Conservation (phyloP, 2,113 vertebrate species). For the Toxostoma redivivum region DNA sequence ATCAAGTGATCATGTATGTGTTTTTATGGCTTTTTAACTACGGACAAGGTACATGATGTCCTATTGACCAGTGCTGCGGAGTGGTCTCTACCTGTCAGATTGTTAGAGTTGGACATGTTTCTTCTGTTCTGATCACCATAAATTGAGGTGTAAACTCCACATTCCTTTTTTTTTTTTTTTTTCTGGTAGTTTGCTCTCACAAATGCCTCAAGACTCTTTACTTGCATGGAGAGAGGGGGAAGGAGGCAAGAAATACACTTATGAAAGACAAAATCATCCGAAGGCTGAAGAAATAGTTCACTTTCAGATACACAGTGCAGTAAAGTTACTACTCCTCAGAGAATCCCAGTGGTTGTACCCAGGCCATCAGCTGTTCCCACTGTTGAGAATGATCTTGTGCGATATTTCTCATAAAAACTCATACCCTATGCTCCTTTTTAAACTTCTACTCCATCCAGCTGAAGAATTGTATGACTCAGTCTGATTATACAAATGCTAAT, state of each 20-base stretch:
- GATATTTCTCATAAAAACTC: background rate
- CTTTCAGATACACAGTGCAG: background rate
- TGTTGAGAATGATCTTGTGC: background rate
- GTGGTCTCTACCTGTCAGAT: background rate
- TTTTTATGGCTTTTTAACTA: background rate
- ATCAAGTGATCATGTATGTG: background rate
- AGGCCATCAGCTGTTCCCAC: background rate
- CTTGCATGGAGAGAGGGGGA: background rate
- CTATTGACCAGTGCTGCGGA: background rate
- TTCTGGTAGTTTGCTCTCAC: background rate
- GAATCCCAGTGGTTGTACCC: background rate
- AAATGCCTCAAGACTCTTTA: background rate
- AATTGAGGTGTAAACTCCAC: background rate
- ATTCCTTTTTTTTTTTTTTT: background rate
- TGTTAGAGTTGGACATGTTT: fast-evolving
- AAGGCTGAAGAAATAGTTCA: background rate
- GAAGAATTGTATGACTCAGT: background rate
- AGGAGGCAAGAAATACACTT: background rate
- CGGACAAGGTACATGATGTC: background rate
- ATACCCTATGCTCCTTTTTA: background rate
- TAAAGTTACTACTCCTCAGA: background rate
- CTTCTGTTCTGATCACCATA: background rate
- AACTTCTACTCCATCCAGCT: background rate
- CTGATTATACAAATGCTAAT: background rate
- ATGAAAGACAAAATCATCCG: background rate